A percentile compares a stretch with the other conserved stretches of the same genome.
These are phyloP conservation scores for Etheostoma nigrum DNA, from an alignment of 2,797 vertebrate species.

Conservation along the genomic window DNA sequence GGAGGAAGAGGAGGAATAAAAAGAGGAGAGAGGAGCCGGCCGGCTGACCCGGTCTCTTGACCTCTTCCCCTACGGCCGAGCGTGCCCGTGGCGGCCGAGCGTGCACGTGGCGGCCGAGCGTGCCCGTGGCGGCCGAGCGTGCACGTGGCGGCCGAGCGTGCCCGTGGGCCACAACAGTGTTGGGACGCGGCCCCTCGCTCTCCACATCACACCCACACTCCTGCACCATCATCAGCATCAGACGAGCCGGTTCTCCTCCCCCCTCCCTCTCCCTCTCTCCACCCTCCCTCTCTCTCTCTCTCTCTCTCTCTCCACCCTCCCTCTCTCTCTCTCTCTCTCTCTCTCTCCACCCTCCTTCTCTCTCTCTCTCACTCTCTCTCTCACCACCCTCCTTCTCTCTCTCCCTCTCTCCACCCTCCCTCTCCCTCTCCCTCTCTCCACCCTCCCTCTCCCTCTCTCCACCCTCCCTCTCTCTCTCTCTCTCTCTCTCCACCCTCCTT, in stretches of 20 bases:
- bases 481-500: slow-evolving; percentile 2
- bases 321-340: too few relatives aligned
- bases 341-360: too few relatives aligned
- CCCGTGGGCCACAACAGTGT: slow-evolving; percentile 31
- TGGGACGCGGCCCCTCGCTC: not conserved
- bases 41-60: slow-evolving; percentile 49
- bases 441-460: slow-evolving; percentile 5
- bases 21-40: slow-evolving; percentile 37
- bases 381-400: too few relatives aligned
- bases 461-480: slow-evolving; percentile 57
- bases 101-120: slow-evolving; percentile 22
- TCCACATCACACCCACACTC: too few relatives aligned
- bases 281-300: too few relatives aligned
- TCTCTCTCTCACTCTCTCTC: too few relatives aligned
- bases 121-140: not conserved
- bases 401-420: too few relatives aligned
- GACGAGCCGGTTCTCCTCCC: too few relatives aligned
- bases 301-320: too few relatives aligned
- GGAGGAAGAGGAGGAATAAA: slow-evolving; percentile 41
- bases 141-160: not conserved
- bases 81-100: not conserved
- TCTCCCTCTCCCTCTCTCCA: too few relatives aligned
- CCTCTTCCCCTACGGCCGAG: slow-evolving; percentile 52
- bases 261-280: too few relatives aligned
- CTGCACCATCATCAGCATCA: too few relatives aligned